Base-by-base conservation (phyloP, 2,113 vertebrate species). In the Recurvirostra avosetta region DNA sequence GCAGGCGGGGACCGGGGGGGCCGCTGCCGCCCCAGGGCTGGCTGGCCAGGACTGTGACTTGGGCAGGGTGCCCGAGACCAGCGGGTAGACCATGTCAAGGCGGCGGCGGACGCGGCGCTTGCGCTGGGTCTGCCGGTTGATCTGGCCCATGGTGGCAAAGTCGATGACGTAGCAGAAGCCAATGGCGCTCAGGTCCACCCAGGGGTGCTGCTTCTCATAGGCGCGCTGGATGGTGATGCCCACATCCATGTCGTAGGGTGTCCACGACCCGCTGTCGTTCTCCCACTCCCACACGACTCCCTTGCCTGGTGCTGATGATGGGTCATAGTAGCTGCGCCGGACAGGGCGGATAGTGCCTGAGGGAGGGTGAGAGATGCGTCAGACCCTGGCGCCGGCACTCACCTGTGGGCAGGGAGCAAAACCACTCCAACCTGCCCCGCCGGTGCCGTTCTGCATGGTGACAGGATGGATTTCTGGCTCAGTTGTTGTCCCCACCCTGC, bases 51-150 rank as follows among this genome's bases (percentile, higher is more conserved):
- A 99, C 97, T 98, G 98, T 6, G 98, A 97, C 56, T 98, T 97
- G 13, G 98, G 98, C 74, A 98, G 92, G 15, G 98, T 92, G 66
- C 99, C 98, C 0, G 98, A 98, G 84, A 99, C 98, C 81, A 99
- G 84, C 0, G 99, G 99, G 92, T 99, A 99, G 72, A 98, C 89
- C 93, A 99, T 93, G 95, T 99, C 99, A 0, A 98, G 98, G 10
- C 98, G 98, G 27, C 98, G 97, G 89, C 99, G 98, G 20, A 99
- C 97, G 0, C 99, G 99, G 50, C 99, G 98, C 86, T 98, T 98
- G 92, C 98, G 97, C 92, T 98, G 98, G 11, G 98, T 98, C 96
- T 98, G 98, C 52, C 98, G 96, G 96, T 98, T 98, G 95, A 98
- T 98, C 98, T 98, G 98, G 77, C 98, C 98, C 98, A 98, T 98